Evolutionary conservation across 2,113 vertebrate species (phyloP).

Genomic region (Semnornis frantzii): DNA sequence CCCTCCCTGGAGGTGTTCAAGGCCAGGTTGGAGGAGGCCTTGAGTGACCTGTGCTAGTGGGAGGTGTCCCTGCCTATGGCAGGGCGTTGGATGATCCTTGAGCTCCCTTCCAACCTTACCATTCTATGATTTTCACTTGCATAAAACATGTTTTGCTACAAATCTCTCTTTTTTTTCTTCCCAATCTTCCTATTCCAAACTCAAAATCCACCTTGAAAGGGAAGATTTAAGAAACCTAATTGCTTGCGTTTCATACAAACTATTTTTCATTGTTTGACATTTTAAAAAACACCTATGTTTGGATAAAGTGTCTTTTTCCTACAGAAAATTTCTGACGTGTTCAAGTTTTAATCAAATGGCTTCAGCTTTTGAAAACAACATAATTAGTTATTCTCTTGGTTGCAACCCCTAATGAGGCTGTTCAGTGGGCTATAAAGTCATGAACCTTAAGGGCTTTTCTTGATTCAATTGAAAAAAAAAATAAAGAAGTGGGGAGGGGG

Average conservation of each 20-base stretch:
- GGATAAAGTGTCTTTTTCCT: background rate
- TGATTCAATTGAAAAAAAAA: background rate
- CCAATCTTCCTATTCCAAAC: background rate
- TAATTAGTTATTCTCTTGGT: background rate
- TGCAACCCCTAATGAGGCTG: background rate
- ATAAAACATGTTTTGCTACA: no score
- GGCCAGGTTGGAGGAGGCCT: no score
- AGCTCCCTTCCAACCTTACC: no score
- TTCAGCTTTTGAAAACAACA: background rate
- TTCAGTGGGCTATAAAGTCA: background rate
- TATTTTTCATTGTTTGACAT: background rate
- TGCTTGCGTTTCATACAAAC: background rate
- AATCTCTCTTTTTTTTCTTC: background rate
- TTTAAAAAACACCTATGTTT: background rate
- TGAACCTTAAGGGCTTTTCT: background rate
- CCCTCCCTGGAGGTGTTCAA: no score
- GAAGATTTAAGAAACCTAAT: background rate
- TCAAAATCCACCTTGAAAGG: background rate
- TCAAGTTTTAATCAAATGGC: background rate
- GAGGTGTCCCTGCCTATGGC: no score
- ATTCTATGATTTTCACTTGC: background rate
- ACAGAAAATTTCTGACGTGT: background rate
- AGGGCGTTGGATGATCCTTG: no score
- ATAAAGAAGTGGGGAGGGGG: background rate
- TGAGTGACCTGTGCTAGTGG: no score